These are phyloP conservation scores for Semaprochilodus insignis DNA, from an alignment of 2,797 vertebrate genomes.

Conservation along the genomic window DNA sequence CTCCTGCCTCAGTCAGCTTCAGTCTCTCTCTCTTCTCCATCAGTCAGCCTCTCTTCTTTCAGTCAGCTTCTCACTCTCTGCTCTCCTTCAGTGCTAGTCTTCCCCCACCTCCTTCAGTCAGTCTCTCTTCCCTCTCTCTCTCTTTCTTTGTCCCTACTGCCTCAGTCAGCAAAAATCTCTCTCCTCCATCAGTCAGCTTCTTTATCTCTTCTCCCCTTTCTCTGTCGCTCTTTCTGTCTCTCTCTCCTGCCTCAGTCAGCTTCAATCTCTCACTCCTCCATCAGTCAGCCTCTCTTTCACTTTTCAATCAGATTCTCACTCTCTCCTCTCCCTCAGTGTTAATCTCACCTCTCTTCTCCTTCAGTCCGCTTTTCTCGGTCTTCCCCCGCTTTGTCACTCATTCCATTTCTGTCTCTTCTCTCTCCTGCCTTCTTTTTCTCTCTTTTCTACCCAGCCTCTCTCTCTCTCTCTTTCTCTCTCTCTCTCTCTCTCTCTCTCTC, in stretches of 20 bases:
- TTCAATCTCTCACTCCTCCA: too few relatives aligned
- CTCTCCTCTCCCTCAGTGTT: too few relatives aligned
- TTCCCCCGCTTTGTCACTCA: conserved; percentile 10
- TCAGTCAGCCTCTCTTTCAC: not conserved
- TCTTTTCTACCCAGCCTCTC: conserved; percentile 22
- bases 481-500: conserved; percentile 20
- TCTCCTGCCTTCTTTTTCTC: conserved; percentile 28
- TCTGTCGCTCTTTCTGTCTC: not conserved
- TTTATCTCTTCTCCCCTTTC: not conserved
- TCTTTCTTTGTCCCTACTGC: conserved; percentile 9
- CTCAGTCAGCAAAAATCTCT: too few relatives aligned
- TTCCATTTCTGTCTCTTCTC: conserved; percentile 27
- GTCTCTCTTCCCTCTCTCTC: conserved; percentile 24
- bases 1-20: not conserved
- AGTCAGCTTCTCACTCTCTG: conserved; percentile 28
- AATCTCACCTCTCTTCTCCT: too few relatives aligned
- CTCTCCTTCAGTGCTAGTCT: not conserved
- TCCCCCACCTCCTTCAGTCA: not conserved
- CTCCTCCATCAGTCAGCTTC: too few relatives aligned
- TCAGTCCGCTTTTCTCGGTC: conserved; percentile 2
- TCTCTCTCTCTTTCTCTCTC: conserved; percentile 8
- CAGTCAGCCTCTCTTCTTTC: conserved; percentile 28
- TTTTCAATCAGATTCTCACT: too few relatives aligned
- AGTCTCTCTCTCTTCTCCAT: conserved; percentile 19
- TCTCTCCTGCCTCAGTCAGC: not conserved